Evolutionary conservation across 2,113 vertebrate genomes (phyloP).

Genomic region (Sebastes fasciatus): DNA sequence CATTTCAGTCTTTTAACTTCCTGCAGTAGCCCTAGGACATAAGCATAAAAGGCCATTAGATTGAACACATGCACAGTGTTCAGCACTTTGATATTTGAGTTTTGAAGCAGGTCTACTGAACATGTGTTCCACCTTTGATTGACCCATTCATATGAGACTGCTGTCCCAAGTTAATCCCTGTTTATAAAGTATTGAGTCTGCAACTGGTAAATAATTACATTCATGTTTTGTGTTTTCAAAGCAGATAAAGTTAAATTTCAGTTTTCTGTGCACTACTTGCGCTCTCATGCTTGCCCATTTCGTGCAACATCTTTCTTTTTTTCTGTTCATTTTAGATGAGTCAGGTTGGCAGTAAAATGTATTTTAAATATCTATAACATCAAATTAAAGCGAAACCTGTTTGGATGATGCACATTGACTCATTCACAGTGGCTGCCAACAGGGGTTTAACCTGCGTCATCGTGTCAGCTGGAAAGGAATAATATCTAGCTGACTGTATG

Average conservation of each 20-base stretch:
- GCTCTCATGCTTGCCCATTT: background rate
- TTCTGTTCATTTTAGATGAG: background rate
- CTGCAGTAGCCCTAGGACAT: conserved; percentile 29
- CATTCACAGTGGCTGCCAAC: background rate
- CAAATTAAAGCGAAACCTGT: background rate
- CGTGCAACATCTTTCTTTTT: background rate
- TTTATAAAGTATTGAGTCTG: background rate
- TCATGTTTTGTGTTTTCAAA: background rate
- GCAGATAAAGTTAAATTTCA: background rate
- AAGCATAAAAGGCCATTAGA: conserved; percentile 21
- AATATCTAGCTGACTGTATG: background rate
- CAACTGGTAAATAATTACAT: background rate
- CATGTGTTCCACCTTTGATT: conserved; percentile 2
- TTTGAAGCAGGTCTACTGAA: conserved; percentile 8
- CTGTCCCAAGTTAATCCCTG: background rate
- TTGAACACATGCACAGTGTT: background rate
- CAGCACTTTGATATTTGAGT: conserved; percentile 42
- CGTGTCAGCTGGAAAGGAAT: background rate
- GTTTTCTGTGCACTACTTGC: background rate
- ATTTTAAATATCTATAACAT: background rate
- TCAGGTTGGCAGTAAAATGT: background rate
- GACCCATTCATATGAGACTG: background rate
- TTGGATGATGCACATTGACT: background rate
- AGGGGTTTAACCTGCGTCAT: conserved; percentile 9
- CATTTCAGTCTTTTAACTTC: conserved; percentile 9